Evolutionary conservation across 1,140 invertebrate species (phyloP).

Genomic region (Pogonomyrmex californicus): DNA sequence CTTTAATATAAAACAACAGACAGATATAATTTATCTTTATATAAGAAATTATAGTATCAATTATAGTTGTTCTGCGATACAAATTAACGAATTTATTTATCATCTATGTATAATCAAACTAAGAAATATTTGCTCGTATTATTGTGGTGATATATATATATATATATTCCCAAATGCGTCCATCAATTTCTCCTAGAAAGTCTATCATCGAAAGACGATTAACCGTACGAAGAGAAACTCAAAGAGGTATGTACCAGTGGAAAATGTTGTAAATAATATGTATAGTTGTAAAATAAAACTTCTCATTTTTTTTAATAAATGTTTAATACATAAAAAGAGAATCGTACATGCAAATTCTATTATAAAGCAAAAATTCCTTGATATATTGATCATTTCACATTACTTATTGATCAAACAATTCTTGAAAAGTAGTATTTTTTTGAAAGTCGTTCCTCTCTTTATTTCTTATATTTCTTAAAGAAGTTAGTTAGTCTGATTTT

Average conservation of each 20-base stretch:
- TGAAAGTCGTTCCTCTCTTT: background rate
- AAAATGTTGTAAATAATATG: conserved; percentile 37
- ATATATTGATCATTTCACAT: conserved; percentile 13
- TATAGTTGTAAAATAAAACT: conserved; percentile 43
- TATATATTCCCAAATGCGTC: conserved; percentile 9
- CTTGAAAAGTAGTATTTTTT: background rate
- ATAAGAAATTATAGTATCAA: background rate
- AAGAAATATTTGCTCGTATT: conserved; percentile 20
- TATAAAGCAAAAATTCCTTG: conserved; percentile 41
- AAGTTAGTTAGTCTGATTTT: conserved; percentile 22
- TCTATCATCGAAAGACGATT: conserved; percentile 11
- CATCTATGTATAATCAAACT: conserved; percentile 28
- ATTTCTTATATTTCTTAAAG: conserved; percentile 24
- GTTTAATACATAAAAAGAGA: background rate
- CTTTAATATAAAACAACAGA: background rate
- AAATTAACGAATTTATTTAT: conserved; percentile 42
- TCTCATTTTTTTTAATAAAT: conserved; percentile 21
- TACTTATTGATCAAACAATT: conserved; percentile 76
- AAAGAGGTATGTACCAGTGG: conserved; percentile 57
- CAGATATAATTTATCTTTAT: conserved; percentile 17
- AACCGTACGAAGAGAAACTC: conserved; percentile 30
- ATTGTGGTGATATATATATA: conserved; percentile 1
- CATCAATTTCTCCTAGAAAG: background rate
- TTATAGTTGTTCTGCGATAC: background rate
- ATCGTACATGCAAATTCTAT: background rate